phyloP scores from a whole-genome alignment of 2,113 vertebrate species.

The Ophiodon elongatus region DNA sequence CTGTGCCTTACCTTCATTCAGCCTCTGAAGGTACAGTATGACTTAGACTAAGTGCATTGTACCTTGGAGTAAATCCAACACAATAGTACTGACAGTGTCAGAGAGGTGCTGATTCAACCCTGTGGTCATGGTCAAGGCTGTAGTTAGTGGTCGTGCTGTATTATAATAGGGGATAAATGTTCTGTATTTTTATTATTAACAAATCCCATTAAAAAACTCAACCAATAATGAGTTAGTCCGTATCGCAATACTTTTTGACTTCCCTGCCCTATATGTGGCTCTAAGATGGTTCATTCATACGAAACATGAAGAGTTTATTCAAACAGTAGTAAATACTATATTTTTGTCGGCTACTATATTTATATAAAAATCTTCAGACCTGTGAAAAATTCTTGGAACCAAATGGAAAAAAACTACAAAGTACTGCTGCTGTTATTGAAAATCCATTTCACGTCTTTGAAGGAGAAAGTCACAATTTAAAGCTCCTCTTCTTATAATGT shows the following conservation, averaged over 20 bases:
- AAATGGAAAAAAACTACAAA: background rate
- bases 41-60: background rate
- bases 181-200: background rate
- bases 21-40: slow-evolving; percentile 34
- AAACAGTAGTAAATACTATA: background rate
- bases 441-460: slow-evolving; percentile 26
- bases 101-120: slow-evolving; percentile 14
- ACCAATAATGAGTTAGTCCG: background rate
- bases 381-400: slow-evolving; percentile 4
- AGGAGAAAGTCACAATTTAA: slow-evolving; percentile 33
- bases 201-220: background rate
- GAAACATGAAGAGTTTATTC: too few species aligned
- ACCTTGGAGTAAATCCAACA: background rate
- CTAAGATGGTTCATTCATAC: background rate
- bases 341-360: background rate
- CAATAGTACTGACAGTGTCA: slow-evolving; percentile 12
- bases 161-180: background rate
- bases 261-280: background rate
- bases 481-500: slow-evolving; percentile 40
- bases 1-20: slow-evolving; percentile 64
- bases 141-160: background rate
- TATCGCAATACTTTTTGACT: background rate
- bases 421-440: slow-evolving; percentile 9
- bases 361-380: too few species aligned
- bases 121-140: background rate